Evolutionary conservation across 2,888 invertebrate genomes (phyloP).

Genomic region (Opisthograptis luteolata): DNA sequence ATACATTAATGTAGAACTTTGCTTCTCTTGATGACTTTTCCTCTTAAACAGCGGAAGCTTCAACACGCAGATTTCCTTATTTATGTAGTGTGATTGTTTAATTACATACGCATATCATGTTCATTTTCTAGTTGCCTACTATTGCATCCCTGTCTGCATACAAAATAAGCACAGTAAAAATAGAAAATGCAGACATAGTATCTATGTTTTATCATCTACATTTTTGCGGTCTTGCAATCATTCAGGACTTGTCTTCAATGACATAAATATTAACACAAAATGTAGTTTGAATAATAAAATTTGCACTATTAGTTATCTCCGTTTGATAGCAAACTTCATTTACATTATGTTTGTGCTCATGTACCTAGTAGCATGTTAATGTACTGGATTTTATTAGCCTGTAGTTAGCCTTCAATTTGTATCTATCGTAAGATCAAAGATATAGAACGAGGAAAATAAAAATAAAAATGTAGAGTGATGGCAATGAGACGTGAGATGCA

Average conservation of each 20-base stretch:
- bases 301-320: conserved; percentile 5
- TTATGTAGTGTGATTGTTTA: not conserved
- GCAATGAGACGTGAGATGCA: conserved; percentile 1
- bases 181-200: conserved; percentile 11
- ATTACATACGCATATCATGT: conserved; percentile 8
- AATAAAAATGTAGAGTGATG: conserved; percentile 3
- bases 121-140: conserved; percentile 7
- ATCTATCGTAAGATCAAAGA: conserved; percentile 8
- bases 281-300: conserved; percentile 17
- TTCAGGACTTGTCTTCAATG: not conserved
- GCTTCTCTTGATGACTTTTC: not conserved
- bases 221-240: not conserved
- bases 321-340: conserved; percentile 9
- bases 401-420: conserved; percentile 14
- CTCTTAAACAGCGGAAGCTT: not conserved
- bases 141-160: conserved; percentile 18
- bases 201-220: conserved; percentile 6
- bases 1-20: too few relatives aligned
- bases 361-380: conserved; percentile 4
- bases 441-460: conserved; percentile 16
- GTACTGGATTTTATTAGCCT: conserved; percentile 15
- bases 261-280: conserved; percentile 4
- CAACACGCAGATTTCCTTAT: not conserved
- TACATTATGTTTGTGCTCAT: conserved; percentile 9
- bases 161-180: conserved; percentile 10